Percentiles rank a stretch among this genome's conserved stretches.
phyloP scores from a whole-genome alignment of 2,113 vertebrate genomes.

The Machaerirhynchus nigripectus region DNA sequence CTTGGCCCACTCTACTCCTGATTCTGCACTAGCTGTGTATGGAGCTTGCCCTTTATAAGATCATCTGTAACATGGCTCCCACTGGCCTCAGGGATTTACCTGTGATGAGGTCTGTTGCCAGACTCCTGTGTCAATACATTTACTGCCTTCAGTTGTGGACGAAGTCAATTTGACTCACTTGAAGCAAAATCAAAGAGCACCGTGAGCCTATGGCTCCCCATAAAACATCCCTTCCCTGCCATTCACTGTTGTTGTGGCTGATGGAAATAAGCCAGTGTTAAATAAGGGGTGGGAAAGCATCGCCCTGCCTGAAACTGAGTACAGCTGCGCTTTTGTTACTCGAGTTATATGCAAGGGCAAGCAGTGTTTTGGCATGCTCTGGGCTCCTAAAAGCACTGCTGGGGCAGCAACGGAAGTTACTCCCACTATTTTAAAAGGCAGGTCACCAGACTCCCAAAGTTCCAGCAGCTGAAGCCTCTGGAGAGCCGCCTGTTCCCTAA shows the following conservation, averaged over 20 bases:
- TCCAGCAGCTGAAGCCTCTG: slow-evolving; percentile 28
- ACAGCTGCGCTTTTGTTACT: slow-evolving; percentile 21
- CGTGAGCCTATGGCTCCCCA: not conserved
- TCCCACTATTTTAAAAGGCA: slow-evolving; percentile 18
- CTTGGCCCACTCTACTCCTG: not conserved
- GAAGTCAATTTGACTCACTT: not conserved
- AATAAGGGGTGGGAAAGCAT: slow-evolving; percentile 29
- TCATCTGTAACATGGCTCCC: not conserved
- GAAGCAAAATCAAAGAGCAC: not conserved
- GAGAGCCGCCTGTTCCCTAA: not conserved
- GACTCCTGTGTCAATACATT: not conserved
- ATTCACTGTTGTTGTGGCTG: not conserved
- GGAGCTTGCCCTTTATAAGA: not conserved
- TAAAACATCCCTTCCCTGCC: not conserved
- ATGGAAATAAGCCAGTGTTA: not conserved
- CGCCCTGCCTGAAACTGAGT: not conserved
- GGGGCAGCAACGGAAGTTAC: slow-evolving; percentile 20
- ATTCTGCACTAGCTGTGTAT: not conserved
- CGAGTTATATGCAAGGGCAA: not conserved
- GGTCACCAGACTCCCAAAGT: slow-evolving; percentile 35
- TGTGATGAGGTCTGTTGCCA: not conserved
- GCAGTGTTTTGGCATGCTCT: slow-evolving; percentile 13
- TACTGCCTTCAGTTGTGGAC: not conserved
- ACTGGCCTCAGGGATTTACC: not conserved
- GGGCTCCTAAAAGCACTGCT: not conserved